Percentiles rank a stretch among this genome's conserved stretches.
phyloP scores from a whole-genome alignment of 2,113 vertebrate genomes.

The Sturnira hondurensis region DNA sequence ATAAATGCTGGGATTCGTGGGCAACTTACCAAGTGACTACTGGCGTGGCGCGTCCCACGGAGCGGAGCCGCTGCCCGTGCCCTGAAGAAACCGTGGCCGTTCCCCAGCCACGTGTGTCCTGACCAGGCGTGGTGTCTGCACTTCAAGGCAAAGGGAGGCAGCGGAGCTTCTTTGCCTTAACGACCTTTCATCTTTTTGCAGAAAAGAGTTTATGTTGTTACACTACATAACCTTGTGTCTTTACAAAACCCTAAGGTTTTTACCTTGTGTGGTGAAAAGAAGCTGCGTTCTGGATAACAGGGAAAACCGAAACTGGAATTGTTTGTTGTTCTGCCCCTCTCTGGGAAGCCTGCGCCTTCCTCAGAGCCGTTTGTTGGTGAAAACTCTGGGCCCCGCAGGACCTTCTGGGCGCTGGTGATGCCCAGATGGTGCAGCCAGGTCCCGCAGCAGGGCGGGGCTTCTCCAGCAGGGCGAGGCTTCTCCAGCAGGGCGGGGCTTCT shows the following conservation, averaged over 20 bases:
- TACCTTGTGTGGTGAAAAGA: slow-evolving; percentile 7
- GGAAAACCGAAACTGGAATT: background rate
- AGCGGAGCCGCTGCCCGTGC: background rate
- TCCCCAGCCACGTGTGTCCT: background rate
- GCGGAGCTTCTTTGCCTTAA: background rate
- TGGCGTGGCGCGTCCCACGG: background rate
- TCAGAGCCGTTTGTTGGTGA: background rate
- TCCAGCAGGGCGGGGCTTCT: too few relatives aligned
- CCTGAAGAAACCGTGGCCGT: background rate
- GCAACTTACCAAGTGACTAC: background rate
- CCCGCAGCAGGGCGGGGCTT: too few relatives aligned
- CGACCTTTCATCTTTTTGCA: background rate
- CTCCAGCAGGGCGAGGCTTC: too few relatives aligned
- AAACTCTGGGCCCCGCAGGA: background rate
- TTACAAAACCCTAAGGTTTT: too few relatives aligned
- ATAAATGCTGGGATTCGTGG: background rate
- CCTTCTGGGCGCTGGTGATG: too few relatives aligned
- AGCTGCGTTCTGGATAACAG: background rate
- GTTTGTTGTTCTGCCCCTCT: background rate
- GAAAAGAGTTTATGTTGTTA: slow-evolving; percentile 7
- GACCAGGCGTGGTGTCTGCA: background rate
- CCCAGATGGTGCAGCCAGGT: too few relatives aligned
- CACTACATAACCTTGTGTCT: too few relatives aligned
- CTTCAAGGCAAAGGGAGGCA: background rate
- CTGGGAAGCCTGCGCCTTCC: background rate